Base-by-base conservation (phyloP, 2,113 vertebrate species). In the Alouatta palliata region DNA sequence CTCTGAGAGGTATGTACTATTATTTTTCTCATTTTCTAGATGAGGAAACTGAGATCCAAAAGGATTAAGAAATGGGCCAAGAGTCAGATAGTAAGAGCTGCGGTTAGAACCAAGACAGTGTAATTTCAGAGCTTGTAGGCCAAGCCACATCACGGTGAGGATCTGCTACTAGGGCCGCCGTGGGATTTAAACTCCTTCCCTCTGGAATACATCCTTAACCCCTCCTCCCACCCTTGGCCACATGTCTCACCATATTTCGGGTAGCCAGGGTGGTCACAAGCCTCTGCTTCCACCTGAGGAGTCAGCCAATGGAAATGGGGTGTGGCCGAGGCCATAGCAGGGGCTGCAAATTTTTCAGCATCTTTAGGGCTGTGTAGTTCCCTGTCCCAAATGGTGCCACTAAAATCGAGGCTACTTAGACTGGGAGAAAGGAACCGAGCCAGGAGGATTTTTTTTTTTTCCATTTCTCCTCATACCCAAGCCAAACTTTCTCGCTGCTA, bases 401-500 rank as follows among this genome's bases (percentile, higher is more conserved):
- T 70, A 19, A 47, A 86, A 40, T 73, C 27, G 13, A 12, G 2
- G 17, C 25, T 40, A 25, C 68, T 88, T 64, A 45, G 19, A n/a
- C 10, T 14, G 35, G 23, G n/a, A 90, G 30, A 82, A n/a, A 76
- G 3, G 47, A 73, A 52, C 9, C 6, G 58, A 86, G 40, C 30
- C 23, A 49, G 43, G 76, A 35, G 49, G 56, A 9, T 81, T 23
- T 61, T 37, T 81, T 11, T 11, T 93, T 54, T 64, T 43, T 3
- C 61, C 56, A 17, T 21, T 71, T 66, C 79, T 83, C 81, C 20
- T 80, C 49, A 0, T 68, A 75, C 23, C 21, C 73, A 43, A 40
- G 54, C 66, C 92, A 77, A 0, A 75, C 87, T 61, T 93, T 66
- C 82, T 47, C 84, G 84, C n/a, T 30, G 45, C 70, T 90, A n/a